A percentile compares a stretch with the other conserved stretches of the same genome.
Conservation (phyloP, 2,113 vertebrate genomes). For the Strix uralensis region DNA sequence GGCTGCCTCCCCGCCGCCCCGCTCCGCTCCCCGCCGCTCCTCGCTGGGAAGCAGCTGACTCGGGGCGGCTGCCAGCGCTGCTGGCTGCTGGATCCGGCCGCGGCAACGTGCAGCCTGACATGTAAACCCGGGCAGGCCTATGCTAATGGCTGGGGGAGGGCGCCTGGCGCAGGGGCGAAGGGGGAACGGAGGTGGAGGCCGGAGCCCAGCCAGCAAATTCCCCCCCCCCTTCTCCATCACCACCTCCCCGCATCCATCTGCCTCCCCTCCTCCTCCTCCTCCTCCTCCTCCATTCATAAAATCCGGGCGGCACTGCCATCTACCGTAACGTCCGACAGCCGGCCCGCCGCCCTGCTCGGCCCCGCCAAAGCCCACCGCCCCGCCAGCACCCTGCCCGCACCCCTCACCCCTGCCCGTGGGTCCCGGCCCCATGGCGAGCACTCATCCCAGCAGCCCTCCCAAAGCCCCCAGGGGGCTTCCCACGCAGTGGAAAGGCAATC, state of each 20-base stretch:
- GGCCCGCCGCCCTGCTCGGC: background rate
- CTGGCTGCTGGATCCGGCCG: conserved; percentile 60
- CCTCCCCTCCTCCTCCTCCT: conserved; percentile 28
- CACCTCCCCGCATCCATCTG: conserved; percentile 29
- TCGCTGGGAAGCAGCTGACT: conserved; percentile 74
- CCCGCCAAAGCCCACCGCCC: background rate
- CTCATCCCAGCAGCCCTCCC: background rate
- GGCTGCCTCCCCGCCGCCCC: conserved; percentile 32
- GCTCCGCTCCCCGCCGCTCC: background rate
- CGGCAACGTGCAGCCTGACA: conserved; percentile 79
- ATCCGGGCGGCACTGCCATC: conserved; percentile 45
- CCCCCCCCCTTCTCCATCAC: background rate
- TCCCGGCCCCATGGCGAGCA: background rate
- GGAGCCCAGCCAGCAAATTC: conserved; percentile 48
- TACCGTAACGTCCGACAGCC: background rate
- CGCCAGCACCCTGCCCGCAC: background rate
- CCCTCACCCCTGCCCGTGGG: background rate
- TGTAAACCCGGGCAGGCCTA: conserved; percentile 71
- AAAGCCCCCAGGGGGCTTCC: background rate
- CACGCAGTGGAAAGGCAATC: background rate
- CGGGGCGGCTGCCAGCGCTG: conserved; percentile 69
- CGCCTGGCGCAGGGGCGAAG: conserved; percentile 47
- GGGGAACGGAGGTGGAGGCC: conserved; percentile 60
- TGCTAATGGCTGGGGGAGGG: conserved; percentile 64
- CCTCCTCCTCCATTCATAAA: conserved; percentile 25